A percentile compares a stretch with the other conserved stretches of the same genome.
phyloP scores from a whole-genome alignment of 2,113 vertebrate species.

The Vicugna pacos region DNA sequence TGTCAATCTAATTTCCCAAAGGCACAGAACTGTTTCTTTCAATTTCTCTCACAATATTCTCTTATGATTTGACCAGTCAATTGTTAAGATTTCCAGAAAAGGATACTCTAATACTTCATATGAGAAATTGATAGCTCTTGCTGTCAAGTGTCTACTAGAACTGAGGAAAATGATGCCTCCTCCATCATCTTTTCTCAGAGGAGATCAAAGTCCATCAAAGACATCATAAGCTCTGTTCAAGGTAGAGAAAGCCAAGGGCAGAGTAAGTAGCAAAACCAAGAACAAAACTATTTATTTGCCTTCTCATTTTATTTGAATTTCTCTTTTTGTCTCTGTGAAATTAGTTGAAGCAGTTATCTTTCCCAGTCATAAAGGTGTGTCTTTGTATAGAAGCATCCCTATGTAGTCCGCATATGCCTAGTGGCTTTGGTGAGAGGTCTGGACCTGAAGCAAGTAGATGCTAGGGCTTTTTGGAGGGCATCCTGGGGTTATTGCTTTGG shows the following conservation, averaged over 20 bases:
- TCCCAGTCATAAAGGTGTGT: too few relatives aligned
- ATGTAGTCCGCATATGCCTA: too few relatives aligned
- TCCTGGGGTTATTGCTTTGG: too few relatives aligned
- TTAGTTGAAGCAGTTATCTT: too few relatives aligned
- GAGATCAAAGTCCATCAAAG: constrained; percentile 69
- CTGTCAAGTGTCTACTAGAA: constrained; percentile 59
- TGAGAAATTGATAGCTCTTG: constrained; percentile 69
- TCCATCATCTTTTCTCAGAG: constrained; percentile 28
- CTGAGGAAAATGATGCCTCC: constrained; percentile 10
- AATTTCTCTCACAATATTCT: constrained; percentile 74
- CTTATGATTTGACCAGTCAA: constrained; percentile 68
- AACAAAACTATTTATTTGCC: not conserved
- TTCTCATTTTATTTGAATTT: too few relatives aligned
- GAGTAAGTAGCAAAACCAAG: not conserved
- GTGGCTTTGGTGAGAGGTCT: too few relatives aligned
- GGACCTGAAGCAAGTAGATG: too few relatives aligned
- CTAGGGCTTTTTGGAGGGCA: too few relatives aligned
- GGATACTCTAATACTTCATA: not conserved
- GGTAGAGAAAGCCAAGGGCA: not conserved
- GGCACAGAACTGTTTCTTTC: constrained; percentile 63
- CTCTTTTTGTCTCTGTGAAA: too few relatives aligned
- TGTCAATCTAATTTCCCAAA: constrained; percentile 67
- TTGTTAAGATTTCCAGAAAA: constrained; percentile 72
- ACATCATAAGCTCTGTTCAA: not conserved
- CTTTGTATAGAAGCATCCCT: too few relatives aligned